Evolutionary conservation across 2,797 vertebrate genomes (phyloP).

Genomic region (Loriculus beryllinus): DNA sequence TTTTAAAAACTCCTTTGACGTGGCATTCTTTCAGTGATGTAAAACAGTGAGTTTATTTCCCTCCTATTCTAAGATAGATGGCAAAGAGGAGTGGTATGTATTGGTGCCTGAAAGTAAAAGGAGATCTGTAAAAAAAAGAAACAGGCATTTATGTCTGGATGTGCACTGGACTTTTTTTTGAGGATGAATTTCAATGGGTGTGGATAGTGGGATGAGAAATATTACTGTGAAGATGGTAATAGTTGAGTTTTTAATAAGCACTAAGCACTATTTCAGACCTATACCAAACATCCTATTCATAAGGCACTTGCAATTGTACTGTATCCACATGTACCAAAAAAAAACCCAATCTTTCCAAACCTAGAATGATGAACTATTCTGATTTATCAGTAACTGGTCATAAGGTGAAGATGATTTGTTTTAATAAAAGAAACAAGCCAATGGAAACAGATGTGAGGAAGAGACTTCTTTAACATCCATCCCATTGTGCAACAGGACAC

Average conservation of each 20-base stretch:
- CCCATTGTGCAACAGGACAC: background rate
- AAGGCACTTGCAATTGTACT: background rate
- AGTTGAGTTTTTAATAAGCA: background rate
- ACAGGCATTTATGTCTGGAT: background rate
- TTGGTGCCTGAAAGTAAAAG: constrained; percentile 1
- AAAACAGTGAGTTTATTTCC: background rate
- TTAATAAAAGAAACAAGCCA: background rate
- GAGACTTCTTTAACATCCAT: background rate
- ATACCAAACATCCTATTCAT: background rate
- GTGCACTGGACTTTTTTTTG: background rate
- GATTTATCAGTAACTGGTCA: background rate
- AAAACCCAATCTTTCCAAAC: fast-evolving
- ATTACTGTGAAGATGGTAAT: background rate
- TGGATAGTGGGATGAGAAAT: background rate
- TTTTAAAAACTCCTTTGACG: background rate
- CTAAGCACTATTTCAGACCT: background rate
- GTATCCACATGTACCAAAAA: background rate
- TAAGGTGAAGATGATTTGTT: background rate
- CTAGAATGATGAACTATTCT: background rate
- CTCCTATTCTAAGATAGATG: background rate
- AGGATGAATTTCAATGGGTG: background rate
- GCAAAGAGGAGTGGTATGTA: background rate
- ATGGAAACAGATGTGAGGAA: background rate
- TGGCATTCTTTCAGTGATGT: background rate
- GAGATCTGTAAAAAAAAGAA: background rate